A percentile compares a stretch with the other conserved stretches of the same genome.
Evolutionary conservation across 2,888 invertebrate genomes (phyloP).

Genomic region (Hydrotaea diabolus): DNA sequence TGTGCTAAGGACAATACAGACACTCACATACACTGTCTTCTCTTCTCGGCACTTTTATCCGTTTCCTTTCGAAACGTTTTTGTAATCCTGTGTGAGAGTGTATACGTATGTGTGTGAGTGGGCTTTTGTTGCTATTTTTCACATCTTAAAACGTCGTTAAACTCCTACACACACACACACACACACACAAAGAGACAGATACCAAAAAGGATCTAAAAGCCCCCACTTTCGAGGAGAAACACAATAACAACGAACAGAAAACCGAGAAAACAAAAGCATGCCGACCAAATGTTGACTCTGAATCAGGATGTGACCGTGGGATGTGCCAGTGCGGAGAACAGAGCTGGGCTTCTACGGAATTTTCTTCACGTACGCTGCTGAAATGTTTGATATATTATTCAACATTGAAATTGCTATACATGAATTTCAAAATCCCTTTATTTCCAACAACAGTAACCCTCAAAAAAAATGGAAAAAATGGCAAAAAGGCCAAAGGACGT

Average conservation of each 20-base stretch:
- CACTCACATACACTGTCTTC: constrained; percentile 15
- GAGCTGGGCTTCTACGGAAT: not conserved
- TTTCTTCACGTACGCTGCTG: constrained; percentile 45
- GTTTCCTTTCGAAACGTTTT: not conserved
- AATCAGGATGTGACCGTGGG: not conserved
- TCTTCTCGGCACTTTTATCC: not conserved
- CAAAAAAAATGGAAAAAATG: too few species aligned
- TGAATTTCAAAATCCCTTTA: constrained; percentile 39
- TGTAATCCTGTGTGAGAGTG: not conserved
- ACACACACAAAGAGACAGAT: not conserved
- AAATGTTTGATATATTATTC: constrained; percentile 50
- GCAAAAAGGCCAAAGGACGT: not conserved
- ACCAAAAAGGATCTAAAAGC: not conserved
- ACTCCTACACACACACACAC: constrained; percentile 11
- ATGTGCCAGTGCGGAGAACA: not conserved
- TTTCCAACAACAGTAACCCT: not conserved
- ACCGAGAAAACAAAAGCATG: not conserved
- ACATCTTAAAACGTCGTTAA: constrained; percentile 39
- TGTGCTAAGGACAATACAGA: constrained; percentile 27
- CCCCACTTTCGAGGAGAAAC: too few species aligned
- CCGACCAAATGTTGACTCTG: not conserved
- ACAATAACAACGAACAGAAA: not conserved
- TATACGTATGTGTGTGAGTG: not conserved
- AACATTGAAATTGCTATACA: constrained; percentile 29
- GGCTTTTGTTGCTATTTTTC: constrained; percentile 21